Conservation (phyloP, 2,113 vertebrate species). For the Natator depressus region DNA sequence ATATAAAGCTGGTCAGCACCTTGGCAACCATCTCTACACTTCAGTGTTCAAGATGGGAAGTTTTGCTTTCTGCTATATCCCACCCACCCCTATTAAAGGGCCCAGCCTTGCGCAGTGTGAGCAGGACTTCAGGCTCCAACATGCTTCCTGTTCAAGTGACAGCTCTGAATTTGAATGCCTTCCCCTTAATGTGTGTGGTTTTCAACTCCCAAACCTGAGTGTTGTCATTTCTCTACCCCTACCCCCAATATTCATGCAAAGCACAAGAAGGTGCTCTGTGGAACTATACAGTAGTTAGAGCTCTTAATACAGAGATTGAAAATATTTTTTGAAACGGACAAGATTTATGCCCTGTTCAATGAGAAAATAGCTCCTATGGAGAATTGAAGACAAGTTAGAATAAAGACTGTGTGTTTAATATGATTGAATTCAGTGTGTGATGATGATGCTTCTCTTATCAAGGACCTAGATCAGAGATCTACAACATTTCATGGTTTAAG, state of each 20-base stretch:
- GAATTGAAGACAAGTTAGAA: not conserved
- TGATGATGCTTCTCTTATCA: not conserved
- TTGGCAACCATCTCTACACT: not conserved
- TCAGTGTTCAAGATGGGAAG: not conserved
- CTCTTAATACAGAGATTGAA: not conserved
- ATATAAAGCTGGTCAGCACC: not conserved
- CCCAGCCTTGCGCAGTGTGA: rapidly evolving
- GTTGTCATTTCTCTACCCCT: not conserved
- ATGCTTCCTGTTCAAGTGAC: not conserved
- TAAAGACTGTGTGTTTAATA: rapidly evolving
- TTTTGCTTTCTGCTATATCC: not conserved
- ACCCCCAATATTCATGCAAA: not conserved
- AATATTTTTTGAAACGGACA: not conserved
- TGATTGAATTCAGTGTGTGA: not conserved
- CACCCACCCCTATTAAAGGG: not conserved
- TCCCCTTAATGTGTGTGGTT: not conserved
- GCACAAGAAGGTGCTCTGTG: rapidly evolving
- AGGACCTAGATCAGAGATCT: rapidly evolving
- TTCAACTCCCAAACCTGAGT: not conserved
- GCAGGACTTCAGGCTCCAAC: rapidly evolving
- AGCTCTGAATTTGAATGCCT: not conserved
- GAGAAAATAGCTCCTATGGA: no score
- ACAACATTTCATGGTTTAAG: not conserved
- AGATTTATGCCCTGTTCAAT: not conserved
- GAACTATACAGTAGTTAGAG: not conserved